Base-by-base conservation (phyloP, 2,113 vertebrate species). In the Microcebus tavaratra region DNA sequence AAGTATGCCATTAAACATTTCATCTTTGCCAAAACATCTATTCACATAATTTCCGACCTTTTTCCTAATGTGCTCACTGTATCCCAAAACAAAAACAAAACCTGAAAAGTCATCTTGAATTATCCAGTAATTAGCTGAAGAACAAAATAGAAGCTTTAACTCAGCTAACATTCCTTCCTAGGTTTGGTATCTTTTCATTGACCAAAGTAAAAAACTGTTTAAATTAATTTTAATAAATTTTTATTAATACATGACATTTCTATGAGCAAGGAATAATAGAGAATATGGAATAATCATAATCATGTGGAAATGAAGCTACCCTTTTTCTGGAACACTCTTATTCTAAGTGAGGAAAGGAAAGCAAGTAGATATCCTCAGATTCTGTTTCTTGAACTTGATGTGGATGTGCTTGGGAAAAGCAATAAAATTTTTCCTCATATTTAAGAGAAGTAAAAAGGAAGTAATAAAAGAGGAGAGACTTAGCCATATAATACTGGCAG, bases 11-110 rank as follows among this genome's bases (percentile, higher is more conserved):
- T 68, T 88, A 92, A 88, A 55, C 13, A 88, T 81, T 91, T 96
- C 3, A 25, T 95, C 50, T 96, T 97, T 90, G 45, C 39, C 31
- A 86, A 89, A 96, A 95, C 3, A 95, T 84, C 5, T 48, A 23
- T 90, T 89, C 55, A 85, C 15, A 53, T 81, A 91, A 87, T 93
- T 63, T 65, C 23, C 29, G 31, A 75, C 14, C 17, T 27, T 87
- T 96, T 72, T 68, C 36, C 34, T 78, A 70, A 88, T 85, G 27
- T 93, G 34, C 18, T 79, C 5, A 68, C 10, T 78, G 18, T 17
- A 83, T 57, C 79, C 2, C 31, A 8, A 88, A 88, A 72, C 20
- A 45, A 27, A 79, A 75, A 85, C 36, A 12, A 21, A 61, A 90
- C 79, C 53, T 55, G 53, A 55, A 55, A 55, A 80, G 27, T 88